Evolutionary conservation across 2,113 vertebrate genomes (phyloP).

Genomic region (Glareola pratincola): DNA sequence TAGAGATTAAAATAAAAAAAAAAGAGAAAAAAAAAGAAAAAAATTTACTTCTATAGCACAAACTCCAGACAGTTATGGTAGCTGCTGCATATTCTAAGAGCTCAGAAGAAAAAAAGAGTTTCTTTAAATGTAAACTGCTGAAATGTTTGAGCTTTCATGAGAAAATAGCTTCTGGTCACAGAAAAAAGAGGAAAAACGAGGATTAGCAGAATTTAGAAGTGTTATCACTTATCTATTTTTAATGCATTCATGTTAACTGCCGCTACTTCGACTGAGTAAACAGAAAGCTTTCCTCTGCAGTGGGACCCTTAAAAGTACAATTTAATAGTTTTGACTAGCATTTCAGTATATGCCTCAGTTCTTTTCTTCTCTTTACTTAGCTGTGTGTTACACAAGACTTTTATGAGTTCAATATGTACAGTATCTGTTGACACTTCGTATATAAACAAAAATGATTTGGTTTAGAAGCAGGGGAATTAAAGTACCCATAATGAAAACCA

Average conservation of each 20-base stretch:
- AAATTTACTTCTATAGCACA: not conserved
- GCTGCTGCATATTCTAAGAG: constrained; percentile 24
- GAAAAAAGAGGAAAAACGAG: constrained; percentile 12
- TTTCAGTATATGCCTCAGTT: not conserved
- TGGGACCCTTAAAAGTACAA: not conserved
- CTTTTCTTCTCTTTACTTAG: constrained; percentile 15
- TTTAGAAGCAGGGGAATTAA: constrained; percentile 45
- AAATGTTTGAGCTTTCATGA: constrained; percentile 6
- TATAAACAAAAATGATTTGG: constrained; percentile 60
- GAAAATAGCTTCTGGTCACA: constrained; percentile 32
- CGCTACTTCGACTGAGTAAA: not conserved
- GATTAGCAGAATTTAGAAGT: not conserved
- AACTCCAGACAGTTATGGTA: not conserved
- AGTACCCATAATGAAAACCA: constrained; percentile 51
- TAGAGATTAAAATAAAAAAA: not conserved
- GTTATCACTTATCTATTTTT: not conserved
- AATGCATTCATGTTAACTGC: constrained; percentile 1
- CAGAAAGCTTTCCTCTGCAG: not conserved
- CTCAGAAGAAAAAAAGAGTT: not conserved
- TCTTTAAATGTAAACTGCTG: constrained; percentile 1
- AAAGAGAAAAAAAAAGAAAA: not conserved
- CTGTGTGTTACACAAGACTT: constrained; percentile 25
- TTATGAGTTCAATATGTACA: constrained; percentile 61
- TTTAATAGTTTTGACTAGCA: constrained; percentile 15
- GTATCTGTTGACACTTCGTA: constrained; percentile 55